Evolutionary conservation across 2,113 vertebrate genomes (phyloP).

Genomic region (Philantomba maxwellii): DNA sequence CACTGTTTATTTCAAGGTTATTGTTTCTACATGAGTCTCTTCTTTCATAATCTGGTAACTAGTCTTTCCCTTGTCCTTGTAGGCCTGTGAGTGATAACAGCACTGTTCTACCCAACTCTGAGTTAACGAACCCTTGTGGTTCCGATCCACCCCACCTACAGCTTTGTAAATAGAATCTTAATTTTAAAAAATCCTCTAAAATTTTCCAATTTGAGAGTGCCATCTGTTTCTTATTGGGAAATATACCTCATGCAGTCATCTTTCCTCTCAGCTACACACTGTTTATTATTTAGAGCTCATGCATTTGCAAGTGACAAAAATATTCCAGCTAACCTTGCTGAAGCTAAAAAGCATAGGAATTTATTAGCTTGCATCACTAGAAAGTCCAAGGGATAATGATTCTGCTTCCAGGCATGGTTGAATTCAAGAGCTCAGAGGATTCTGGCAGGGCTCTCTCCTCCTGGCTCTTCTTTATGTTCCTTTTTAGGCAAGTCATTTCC

Average conservation of each 20-base stretch:
- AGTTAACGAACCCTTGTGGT: neutral
- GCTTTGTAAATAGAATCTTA: conserved; percentile 37
- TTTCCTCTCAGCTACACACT: neutral
- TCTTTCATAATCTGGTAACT: neutral
- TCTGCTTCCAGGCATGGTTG: neutral
- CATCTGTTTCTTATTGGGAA: conserved; percentile 49
- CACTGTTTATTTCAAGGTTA: neutral
- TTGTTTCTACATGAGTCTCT: neutral
- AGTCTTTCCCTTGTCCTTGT: neutral
- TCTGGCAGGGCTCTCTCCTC: neutral
- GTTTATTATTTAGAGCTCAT: conserved; percentile 53
- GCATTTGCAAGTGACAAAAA: conserved; percentile 32
- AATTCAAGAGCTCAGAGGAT: neutral
- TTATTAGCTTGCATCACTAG: neutral
- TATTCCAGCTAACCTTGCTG: conserved; percentile 3
- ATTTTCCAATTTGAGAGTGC: conserved; percentile 10
- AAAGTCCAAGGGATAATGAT: neutral
- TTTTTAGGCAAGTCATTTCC: neutral
- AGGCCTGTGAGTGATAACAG: neutral
- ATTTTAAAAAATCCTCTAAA: neutral
- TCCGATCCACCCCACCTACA: neutral
- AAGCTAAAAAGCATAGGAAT: neutral
- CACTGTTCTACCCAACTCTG: neutral
- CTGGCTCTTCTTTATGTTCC: neutral
- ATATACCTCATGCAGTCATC: neutral